A percentile compares a stretch with the other conserved stretches of the same genome.
Evolutionary conservation across 2,888 invertebrate genomes (phyloP).

Genomic region (Diabrotica balteata): DNA sequence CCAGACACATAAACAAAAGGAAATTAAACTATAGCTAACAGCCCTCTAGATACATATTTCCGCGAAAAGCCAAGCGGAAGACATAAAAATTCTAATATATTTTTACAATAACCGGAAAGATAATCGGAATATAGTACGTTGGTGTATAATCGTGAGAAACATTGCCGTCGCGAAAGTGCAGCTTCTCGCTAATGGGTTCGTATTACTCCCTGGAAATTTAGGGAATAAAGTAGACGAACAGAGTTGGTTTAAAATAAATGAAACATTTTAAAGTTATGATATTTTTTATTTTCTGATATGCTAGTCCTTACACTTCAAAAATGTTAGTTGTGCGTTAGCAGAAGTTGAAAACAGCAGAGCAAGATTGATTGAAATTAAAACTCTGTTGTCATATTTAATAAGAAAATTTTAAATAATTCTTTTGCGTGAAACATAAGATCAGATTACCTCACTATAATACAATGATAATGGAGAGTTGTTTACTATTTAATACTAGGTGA

Average conservation of each 20-base stretch:
- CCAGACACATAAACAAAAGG: constrained; percentile 10
- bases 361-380: too few species aligned
- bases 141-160: constrained; percentile 26
- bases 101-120: constrained; percentile 22
- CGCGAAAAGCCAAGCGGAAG: constrained; percentile 2
- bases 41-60: constrained; percentile 12
- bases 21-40: constrained; percentile 15
- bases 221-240: neutral
- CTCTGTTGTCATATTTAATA: too few species aligned
- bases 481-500: too few species aligned
- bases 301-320: too few species aligned
- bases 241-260: neutral
- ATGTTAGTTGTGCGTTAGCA: too few species aligned
- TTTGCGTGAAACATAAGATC: too few species aligned
- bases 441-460: too few species aligned
- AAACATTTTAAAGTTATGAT: too few species aligned
- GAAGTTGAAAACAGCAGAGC: too few species aligned
- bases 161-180: constrained; percentile 20
- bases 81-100: constrained; percentile 21
- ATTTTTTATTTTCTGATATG: too few species aligned
- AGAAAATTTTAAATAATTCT: too few species aligned
- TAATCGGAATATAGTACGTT: constrained; percentile 28
- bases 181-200: constrained; percentile 27
- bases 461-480: too few species aligned
- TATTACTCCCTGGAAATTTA: constrained; percentile 20